Percentiles rank a stretch among this genome's conserved stretches.
These are phyloP conservation scores for Andrena flavipes DNA, from an alignment of 2,888 invertebrate genomes.

Conservation along the genomic window DNA sequence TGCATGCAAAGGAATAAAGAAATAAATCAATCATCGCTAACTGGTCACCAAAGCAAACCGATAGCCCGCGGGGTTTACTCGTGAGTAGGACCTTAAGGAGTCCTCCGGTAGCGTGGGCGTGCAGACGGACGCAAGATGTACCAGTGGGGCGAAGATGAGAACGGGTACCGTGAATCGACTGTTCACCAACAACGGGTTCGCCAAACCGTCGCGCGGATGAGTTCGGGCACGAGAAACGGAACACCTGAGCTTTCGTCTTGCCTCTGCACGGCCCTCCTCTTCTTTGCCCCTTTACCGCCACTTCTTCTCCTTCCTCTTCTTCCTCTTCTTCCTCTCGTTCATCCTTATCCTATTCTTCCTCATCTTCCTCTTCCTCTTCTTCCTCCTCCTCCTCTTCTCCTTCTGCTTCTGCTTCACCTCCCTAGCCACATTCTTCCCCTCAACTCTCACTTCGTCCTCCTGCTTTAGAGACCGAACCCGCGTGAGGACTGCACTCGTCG, in stretches of 20 bases:
- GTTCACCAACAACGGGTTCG: slow-evolving; percentile 72
- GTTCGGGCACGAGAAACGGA: slow-evolving; percentile 72
- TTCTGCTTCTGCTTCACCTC: slow-evolving; percentile 26
- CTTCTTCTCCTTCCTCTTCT: slow-evolving; percentile 21
- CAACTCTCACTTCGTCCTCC: slow-evolving; percentile 49
- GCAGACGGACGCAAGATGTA: slow-evolving; percentile 73
- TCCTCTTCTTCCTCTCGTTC: slow-evolving; percentile 31
- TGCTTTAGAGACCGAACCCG: slow-evolving; percentile 50
- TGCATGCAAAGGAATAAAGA: background rate
- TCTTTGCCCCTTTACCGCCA: slow-evolving; percentile 37
- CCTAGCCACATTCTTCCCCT: slow-evolving; percentile 40
- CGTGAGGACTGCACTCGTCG: slow-evolving; percentile 66
- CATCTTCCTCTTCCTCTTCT: slow-evolving; percentile 14
- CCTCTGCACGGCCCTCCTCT: slow-evolving; percentile 57
- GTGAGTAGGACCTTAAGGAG: slow-evolving; percentile 70
- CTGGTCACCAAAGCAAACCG: slow-evolving; percentile 21
- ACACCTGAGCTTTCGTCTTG: slow-evolving; percentile 78
- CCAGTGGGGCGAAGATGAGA: slow-evolving; percentile 70
- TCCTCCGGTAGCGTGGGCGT: slow-evolving; percentile 72
- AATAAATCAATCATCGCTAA: slow-evolving; percentile 27
- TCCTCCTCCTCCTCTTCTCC: slow-evolving; percentile 19
- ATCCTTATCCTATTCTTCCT: slow-evolving; percentile 34
- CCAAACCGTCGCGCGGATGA: slow-evolving; percentile 69
- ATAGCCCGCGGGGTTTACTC: slow-evolving; percentile 33
- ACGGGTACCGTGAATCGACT: slow-evolving; percentile 64